Evolutionary conservation across 2,113 vertebrate genomes (phyloP), one percentile per base, ranked within the genome.

Genomic region (Phrynosoma blainvillii): DNA sequence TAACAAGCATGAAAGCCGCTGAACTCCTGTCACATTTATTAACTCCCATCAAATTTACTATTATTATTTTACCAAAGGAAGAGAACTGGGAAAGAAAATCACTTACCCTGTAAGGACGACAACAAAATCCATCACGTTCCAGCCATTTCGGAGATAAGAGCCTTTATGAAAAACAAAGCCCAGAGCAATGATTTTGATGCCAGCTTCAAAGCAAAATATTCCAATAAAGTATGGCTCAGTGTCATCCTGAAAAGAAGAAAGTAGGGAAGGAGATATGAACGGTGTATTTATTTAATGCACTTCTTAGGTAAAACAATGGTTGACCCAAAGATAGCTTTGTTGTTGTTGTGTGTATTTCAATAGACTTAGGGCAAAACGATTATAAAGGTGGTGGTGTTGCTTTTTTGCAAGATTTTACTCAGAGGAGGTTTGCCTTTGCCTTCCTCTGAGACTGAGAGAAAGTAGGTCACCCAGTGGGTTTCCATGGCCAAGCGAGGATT

Each of bases 71-170:
- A 20, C 23, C 7, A 18, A 4, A 14, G 30, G 32, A 42, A 84
- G 42, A 56, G 54, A 75, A 14, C 5, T 0, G 23, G 42, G 14
- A 68, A 56, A 14, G 2, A 2, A 18, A 40, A 32, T n/a, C 81
- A 95, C 98, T 97, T 96, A 99, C 99, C 99, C 99, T 0, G 98
- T 99, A 83, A 99, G 98, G 91, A 99, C 99, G 81, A 99, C 99
- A 30, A 99, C 99, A 23, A 99, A 99, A 97, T 99, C 99, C 99
- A 99, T 99, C 96, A 99, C 98, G 0, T 99, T 99, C 99, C 99
- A 99, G 91, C 99, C 99, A 0, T 99, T 99, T 25, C 99, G 97
- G 89, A 99, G 98, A 96, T 99, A 99, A 87, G 98, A 98, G 92
- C 97, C 98, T 97, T 98, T 99, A 93, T 99, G 98, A 89, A 99